Evolutionary conservation across 64 coral and sea anemone species (phyloP), one percentile per base, ranked within the genome.

Genomic region (Dendronephthya gigantea): DNA sequence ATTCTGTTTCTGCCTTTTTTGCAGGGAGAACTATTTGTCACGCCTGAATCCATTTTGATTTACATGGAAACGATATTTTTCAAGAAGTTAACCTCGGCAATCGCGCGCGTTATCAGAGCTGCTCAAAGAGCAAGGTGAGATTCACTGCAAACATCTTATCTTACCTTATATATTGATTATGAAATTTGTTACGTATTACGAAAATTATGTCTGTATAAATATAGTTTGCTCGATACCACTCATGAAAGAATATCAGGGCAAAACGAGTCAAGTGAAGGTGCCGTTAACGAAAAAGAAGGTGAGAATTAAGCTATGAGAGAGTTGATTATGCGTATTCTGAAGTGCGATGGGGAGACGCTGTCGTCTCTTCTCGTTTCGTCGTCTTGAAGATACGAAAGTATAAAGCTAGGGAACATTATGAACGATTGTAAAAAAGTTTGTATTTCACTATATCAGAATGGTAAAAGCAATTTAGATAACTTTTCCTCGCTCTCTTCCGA

Each of bases 61-160:
- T 90, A 87, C 32, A 59, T 93, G 56, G 91, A 93, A 45, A 39
- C 65, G 40, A 22, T 83, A 51, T 93, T 93, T 22, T 74, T 93
- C 19, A 93, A 93, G 40, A 93, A 83, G 81, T 35, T 93, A 15
- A 76, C 83, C 25, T 41, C 35, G n/a, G 88, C 81, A 11, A 52
- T 90, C 10, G 45, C 66, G 36, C 89, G 86, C 33, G 79, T 84
- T 39, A 76, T 83, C 16, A 36, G 65, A 11, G 83, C 40, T 17
- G 74, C 85, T 43, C 52, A 49, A 32, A 28, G 11, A 14, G 50
- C 86, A 48, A 93, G 23, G 91, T 93, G 27, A 31, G 70, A 82
- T 22, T 13, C 1, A 19, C 25, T 27, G 19, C 50, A 22, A 62
- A 4, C 4, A 45, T 45, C 11, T 45, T 45, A 6, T 45, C 41